Conservation (phyloP, 2,888 invertebrate species). For the Rotaria socialis region DNA sequence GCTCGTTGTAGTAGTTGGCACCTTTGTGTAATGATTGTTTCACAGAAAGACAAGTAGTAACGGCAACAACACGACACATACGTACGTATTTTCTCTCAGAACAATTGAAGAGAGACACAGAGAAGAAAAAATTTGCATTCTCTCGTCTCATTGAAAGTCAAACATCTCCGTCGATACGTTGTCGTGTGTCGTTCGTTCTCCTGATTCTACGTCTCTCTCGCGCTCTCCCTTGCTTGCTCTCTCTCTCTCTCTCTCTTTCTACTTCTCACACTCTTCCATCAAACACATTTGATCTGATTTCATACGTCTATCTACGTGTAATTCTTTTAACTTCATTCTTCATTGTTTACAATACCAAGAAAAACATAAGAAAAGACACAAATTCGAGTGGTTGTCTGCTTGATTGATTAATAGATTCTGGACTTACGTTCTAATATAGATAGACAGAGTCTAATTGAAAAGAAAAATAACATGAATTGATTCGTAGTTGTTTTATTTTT, state of each 20-base stretch:
- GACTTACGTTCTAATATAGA: background rate
- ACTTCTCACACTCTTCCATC: background rate
- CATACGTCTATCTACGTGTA: background rate
- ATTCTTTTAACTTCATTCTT: background rate
- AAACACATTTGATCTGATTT: conserved; percentile 4
- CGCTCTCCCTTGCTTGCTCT: no score
- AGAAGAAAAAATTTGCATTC: background rate
- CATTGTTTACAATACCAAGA: background rate
- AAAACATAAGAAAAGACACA: background rate
- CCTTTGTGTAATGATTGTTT: conserved; percentile 13
- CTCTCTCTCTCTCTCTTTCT: background rate
- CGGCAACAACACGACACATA: background rate
- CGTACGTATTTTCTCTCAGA: conserved; percentile 7
- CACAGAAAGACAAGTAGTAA: background rate
- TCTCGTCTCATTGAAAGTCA: conserved; percentile 1
- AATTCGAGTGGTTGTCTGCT: background rate
- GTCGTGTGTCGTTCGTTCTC: background rate
- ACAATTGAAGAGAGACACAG: background rate
- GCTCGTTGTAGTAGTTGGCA: background rate
- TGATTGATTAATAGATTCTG: background rate
- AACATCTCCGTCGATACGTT: conserved; percentile 9
- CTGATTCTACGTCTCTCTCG: background rate
- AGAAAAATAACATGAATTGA: background rate
- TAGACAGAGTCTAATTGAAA: background rate
- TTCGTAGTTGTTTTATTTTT: background rate